Base-by-base conservation (phyloP, 2,888 invertebrate species). In the Criorhina ranunculi region DNA sequence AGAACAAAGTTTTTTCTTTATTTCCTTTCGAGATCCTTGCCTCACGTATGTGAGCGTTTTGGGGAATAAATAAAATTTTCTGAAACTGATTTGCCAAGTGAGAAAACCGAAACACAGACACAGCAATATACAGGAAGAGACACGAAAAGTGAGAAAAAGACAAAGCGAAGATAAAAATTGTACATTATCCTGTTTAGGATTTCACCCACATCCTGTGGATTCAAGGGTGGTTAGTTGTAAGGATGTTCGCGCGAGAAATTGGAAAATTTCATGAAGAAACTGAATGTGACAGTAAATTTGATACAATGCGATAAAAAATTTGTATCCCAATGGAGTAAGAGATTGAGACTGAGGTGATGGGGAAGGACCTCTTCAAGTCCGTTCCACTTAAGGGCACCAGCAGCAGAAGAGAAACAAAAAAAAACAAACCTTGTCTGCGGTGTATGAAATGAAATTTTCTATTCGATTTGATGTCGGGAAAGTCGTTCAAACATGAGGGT, bases 201-300 rank as follows among this genome's bases (percentile, higher is more conserved):
- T 80, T 75, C 44, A 40, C 37, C 46, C 67, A 42, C 59, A 67
- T 55, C 33, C 35, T 40, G 37, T 12, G 24, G 7, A 12, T 12
- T 37, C 29, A n/a, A 12, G 19, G 67, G 33, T 12, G 15, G 33
- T 19, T 29, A 0, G 7, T 31, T 60, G 5, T 42, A 24, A 15
- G 31, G 24, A 53, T 35, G 35, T 31, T 3, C 31, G 15, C 42
- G 59, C 49, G 76, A 44, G 44, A 66, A 75, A 75, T 67, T 75
- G 75, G 67, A 69, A 55, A 75, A 37, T 44, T 31, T 19, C 17
- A 29, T 60, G 35, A 51, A 49, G 19, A 55, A 70, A 72, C 67
- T 59, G 51, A 11, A 67, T 62, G 69, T 67, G 62, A 69, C 62
- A 64, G 69, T 81, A 76, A 81, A 81, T 76, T 76, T 64, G 76